Evolutionary conservation across 1,140 invertebrate genomes (phyloP).

Genomic region (Leptopilina boulardi): DNA sequence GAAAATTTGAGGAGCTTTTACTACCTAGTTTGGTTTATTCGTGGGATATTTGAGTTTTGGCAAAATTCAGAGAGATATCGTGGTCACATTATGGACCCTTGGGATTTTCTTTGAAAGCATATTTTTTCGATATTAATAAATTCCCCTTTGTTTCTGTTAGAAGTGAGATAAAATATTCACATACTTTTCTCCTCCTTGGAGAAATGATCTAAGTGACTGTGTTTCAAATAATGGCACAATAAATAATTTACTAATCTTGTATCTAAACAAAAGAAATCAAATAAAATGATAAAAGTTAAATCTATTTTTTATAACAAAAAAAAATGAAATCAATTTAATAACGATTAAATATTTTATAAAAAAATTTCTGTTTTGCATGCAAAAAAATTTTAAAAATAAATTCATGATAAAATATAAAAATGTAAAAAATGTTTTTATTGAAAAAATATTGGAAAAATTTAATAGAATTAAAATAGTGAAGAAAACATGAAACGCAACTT

Average conservation of each 20-base stretch:
- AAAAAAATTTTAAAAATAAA: too few species aligned
- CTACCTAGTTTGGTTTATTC: not conserved
- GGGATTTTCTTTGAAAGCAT: not conserved
- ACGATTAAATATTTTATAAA: too few species aligned
- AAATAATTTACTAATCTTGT: not conserved
- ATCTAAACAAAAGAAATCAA: too few species aligned
- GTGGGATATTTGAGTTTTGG: not conserved
- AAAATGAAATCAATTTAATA: too few species aligned
- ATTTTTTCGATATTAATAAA: not conserved
- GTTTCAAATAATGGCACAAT: not conserved
- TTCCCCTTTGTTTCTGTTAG: slow-evolving; percentile 13
- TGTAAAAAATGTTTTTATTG: too few species aligned
- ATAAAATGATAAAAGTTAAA: too few species aligned
- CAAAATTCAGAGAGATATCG: slow-evolving; percentile 1
- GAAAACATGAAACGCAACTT: not conserved
- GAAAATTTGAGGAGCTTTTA: too few species aligned
- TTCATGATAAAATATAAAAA: too few species aligned
- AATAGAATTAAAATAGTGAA: not conserved
- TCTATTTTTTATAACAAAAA: too few species aligned
- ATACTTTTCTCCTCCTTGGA: not conserved
- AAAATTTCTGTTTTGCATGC: too few species aligned
- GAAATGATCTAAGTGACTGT: not conserved
- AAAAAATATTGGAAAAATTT: not conserved
- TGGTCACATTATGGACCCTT: not conserved
- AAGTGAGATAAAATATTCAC: not conserved